Evolutionary conservation across 2,113 vertebrate species (phyloP).

Genomic region (Gymnorhina tibicen): DNA sequence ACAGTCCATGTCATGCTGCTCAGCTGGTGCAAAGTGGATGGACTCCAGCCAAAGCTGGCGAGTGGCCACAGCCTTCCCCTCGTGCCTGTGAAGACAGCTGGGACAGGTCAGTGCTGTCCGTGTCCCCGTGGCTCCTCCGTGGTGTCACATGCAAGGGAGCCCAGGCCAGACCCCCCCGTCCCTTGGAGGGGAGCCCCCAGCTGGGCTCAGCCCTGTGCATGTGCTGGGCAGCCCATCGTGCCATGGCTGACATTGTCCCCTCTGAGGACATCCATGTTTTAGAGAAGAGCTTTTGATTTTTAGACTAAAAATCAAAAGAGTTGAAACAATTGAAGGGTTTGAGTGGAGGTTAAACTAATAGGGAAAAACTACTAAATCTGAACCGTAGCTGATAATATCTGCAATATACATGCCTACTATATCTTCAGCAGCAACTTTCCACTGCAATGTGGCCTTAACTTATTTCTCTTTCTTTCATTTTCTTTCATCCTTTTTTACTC

Average conservation of each 20-base stretch:
- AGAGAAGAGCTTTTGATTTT: neutral
- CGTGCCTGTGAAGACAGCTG: fast-evolving
- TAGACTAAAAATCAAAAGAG: neutral
- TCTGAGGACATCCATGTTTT: neutral
- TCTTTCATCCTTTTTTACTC: neutral
- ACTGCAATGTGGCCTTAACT: neutral
- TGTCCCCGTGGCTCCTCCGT: fast-evolving
- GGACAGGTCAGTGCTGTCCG: fast-evolving
- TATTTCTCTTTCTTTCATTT: neutral
- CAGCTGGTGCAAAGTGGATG: constrained; percentile 33
- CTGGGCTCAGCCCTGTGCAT: neutral
- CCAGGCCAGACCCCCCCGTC: too few relatives aligned
- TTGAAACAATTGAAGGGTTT: neutral
- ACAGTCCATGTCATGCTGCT: neutral
- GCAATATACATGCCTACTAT: neutral
- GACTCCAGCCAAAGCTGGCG: neutral
- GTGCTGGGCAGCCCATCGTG: fast-evolving
- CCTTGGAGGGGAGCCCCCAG: neutral
- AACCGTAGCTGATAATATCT: neutral
- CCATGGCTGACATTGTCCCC: neutral
- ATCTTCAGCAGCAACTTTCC: neutral
- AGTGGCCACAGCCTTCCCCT: neutral
- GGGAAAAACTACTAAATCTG: neutral
- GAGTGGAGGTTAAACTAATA: neutral
- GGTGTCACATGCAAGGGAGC: fast-evolving